Evolutionary conservation across 2,888 invertebrate genomes (phyloP), one percentile per base, ranked within the genome.

Genomic region (Temnothorax unifasciatus): DNA sequence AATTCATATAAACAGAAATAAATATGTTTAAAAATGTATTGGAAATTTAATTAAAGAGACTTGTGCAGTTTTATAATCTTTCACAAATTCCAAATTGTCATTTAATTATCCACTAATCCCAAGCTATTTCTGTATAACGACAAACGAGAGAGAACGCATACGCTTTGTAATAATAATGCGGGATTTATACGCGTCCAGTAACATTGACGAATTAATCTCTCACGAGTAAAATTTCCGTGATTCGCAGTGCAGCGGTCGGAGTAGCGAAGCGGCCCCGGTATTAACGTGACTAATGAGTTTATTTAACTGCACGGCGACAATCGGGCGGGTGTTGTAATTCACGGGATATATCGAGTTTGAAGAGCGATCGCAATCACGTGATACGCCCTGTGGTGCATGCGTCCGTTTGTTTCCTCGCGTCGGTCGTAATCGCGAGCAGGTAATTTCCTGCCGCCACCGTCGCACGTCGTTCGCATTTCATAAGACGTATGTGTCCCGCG

Each of bases 201-300:
- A 34, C n/a, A 57, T 25, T 44, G 21, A 71, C 8, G 57, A 44
- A 79, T 79, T 79, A 79, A 79, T 79, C 38, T 57, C 29, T 79
- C 73, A 6, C 25, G 44, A 59, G 47, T 34, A 79, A 73, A 59
- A 47, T 59, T 41, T 68, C n/a, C 25, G 18, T 57, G 29, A 69
- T 79, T 69, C 52, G 9, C 25, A 34, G 34, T 47, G 34, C 25
- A 34, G 34, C 54, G 34, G 18, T 38, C 25, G 63, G 15, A 34
- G 64, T 52, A 71, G 29, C 71, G 29, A 4, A 21, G 21, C 18
- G 66, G 18, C 25, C 69, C 25, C 69, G 76, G 57, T 50, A 75
- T 79, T 83, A 85, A 88, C 87, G 73, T 73, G 84, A 87, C 54
- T 84, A 84, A 87, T 84, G 73, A 61, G 84, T 84, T 86, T 84